Percentiles rank a stretch among this genome's conserved stretches.
phyloP scores from a whole-genome alignment of 2,888 invertebrate species.

The Parthenolecanium corni region DNA sequence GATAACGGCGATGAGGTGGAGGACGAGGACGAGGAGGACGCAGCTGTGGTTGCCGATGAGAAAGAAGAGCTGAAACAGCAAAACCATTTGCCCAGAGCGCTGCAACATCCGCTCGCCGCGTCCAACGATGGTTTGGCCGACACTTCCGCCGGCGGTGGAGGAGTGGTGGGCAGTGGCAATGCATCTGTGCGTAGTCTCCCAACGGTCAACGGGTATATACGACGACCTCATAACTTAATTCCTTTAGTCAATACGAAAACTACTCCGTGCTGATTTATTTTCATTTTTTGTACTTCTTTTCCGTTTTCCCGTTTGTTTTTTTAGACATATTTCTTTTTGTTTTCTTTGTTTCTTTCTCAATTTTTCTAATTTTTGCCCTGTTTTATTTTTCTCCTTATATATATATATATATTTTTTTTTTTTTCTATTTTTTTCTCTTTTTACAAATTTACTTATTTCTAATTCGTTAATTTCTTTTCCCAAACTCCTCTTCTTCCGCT shows the following conservation, averaged over 20 bases:
- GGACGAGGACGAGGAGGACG: not conserved
- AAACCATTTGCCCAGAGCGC: not conserved
- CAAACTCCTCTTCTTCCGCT: not conserved
- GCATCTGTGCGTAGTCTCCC: slow-evolving; percentile 13
- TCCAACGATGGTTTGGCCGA: not conserved
- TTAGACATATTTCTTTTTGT: slow-evolving; percentile 1
- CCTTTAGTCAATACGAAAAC: slow-evolving; percentile 27
- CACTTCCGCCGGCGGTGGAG: not conserved
- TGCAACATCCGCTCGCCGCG: not conserved
- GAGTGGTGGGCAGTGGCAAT: slow-evolving; percentile 6
- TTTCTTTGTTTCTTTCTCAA: not conserved
- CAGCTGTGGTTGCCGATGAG: not conserved
- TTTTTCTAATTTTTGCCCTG: not conserved
- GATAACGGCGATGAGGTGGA: not conserved
- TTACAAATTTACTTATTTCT: not conserved
- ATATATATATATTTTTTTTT: slow-evolving; percentile 8
- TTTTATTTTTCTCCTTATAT: not conserved
- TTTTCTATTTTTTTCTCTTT: too few relatives aligned
- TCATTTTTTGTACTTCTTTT: slow-evolving; percentile 5
- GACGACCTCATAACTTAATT: slow-evolving; percentile 23
- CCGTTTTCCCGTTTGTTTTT: slow-evolving; percentile 7
- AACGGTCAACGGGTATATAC: slow-evolving; percentile 31
- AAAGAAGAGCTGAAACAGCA: too few relatives aligned
- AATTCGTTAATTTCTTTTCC: not conserved
- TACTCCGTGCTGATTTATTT: slow-evolving; percentile 23